Evolutionary conservation across 2,888 invertebrate species (phyloP).

Genomic region (Leucozona laternaria): DNA sequence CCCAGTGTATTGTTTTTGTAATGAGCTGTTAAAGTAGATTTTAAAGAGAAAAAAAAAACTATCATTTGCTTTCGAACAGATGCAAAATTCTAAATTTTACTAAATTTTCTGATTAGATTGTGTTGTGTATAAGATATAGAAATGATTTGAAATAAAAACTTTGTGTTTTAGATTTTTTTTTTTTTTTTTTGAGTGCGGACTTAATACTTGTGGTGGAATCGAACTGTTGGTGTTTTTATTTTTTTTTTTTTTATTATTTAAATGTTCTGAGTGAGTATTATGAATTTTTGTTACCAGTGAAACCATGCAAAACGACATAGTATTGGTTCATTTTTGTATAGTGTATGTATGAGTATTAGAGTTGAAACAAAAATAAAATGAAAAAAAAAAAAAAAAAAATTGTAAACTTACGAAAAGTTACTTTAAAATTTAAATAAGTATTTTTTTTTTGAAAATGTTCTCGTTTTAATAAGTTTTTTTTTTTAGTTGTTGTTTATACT

Average conservation of each 20-base stretch:
- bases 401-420: background rate
- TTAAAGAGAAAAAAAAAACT: constrained; percentile 19
- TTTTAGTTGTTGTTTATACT: background rate
- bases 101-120: constrained; percentile 38
- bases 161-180: background rate
- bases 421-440: background rate
- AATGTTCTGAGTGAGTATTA: background rate
- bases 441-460: background rate
- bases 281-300: constrained; percentile 17
- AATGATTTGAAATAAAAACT: constrained; percentile 29
- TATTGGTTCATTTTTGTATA: background rate
- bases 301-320: constrained; percentile 9
- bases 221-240: constrained; percentile 19
- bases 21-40: constrained; percentile 45
- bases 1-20: constrained; percentile 65
- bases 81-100: constrained; percentile 49
- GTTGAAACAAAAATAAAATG: background rate
- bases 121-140: constrained; percentile 17
- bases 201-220: constrained; percentile 1
- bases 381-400: background rate
- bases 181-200: background rate
- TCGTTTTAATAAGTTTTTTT: constrained; percentile 8
- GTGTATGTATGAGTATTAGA: background rate
- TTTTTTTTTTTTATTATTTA: background rate
- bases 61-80: constrained; percentile 28